Conservation (phyloP, 2,888 invertebrate species). For the Lomographa bimaculata region DNA sequence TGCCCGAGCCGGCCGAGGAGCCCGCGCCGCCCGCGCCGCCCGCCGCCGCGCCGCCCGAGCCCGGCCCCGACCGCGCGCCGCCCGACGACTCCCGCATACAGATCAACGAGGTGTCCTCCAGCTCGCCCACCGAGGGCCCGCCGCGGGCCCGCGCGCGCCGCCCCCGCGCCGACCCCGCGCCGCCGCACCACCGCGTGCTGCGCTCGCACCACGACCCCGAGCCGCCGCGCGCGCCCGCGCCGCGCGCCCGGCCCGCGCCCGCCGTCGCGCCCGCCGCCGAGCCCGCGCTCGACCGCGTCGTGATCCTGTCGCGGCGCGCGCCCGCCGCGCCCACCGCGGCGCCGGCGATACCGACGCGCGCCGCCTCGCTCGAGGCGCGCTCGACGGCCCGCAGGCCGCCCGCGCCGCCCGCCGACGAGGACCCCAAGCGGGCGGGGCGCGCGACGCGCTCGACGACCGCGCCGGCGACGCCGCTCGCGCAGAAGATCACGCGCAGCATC, state of each 20-base stretch:
- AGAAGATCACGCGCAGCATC: constrained; percentile 52
- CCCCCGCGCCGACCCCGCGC: constrained; percentile 43
- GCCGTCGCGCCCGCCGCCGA: constrained; percentile 33
- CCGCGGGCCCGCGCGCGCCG: constrained; percentile 55
- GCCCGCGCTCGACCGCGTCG: constrained; percentile 54
- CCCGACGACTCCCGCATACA: constrained; percentile 79
- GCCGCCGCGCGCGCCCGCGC: constrained; percentile 55
- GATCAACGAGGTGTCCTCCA: constrained; percentile 87
- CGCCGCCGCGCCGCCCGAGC: constrained; percentile 25
- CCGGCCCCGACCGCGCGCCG: constrained; percentile 28
- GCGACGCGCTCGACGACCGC: constrained; percentile 51
- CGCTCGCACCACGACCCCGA: constrained; percentile 71
- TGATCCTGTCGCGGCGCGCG: constrained; percentile 60
- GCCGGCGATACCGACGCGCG: constrained; percentile 29
- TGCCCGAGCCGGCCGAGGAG: constrained; percentile 30
- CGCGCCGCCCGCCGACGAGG: constrained; percentile 35
- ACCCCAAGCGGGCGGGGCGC: constrained; percentile 31
- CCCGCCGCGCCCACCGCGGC: constrained; percentile 36
- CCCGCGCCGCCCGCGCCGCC: constrained; percentile 28
- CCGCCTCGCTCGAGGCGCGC: constrained; percentile 9
- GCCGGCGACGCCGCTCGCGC: constrained; percentile 43
- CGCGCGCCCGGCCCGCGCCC: constrained; percentile 37
- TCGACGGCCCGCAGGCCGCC: constrained; percentile 26
- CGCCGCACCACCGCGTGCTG: constrained; percentile 62
- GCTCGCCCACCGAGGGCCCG: constrained; percentile 77